Percentiles rank a stretch among this genome's conserved stretches.
phyloP scores from a whole-genome alignment of 2,888 invertebrate genomes.

The Pristionchus fissidentatus region DNA sequence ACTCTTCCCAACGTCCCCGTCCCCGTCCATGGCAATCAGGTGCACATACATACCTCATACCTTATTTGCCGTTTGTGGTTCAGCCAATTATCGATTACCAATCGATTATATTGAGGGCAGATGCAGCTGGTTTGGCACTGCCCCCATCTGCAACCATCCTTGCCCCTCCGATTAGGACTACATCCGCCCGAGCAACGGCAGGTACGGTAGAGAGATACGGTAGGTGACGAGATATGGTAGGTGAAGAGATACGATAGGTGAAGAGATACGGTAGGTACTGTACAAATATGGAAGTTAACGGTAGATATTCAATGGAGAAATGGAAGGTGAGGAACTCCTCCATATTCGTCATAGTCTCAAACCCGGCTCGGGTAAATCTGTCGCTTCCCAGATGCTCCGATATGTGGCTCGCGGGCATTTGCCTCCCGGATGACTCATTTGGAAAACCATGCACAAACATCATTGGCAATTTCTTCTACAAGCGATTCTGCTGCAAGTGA shows the following conservation, averaged over 20 bases:
- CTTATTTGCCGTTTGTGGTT: too few species aligned
- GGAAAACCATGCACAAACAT: constrained; percentile 72
- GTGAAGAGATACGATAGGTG: neutral
- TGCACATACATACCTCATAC: too few species aligned
- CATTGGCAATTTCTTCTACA: constrained; percentile 67
- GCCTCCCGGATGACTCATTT: constrained; percentile 69
- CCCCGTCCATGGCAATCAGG: too few species aligned
- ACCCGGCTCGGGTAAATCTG: too few species aligned
- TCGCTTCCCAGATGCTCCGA: constrained; percentile 60
- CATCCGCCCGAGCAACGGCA: constrained; percentile 68
- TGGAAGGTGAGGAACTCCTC: too few species aligned
- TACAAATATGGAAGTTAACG: too few species aligned
- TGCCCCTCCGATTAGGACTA: constrained; percentile 72
- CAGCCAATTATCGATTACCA: neutral
- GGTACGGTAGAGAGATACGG: constrained; percentile 52
- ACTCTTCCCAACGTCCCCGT: constrained; percentile 65
- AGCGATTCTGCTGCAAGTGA: constrained; percentile 70
- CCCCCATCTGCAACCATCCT: constrained; percentile 71
- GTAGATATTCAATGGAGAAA: too few species aligned
- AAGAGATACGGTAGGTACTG: too few species aligned
- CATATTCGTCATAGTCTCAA: too few species aligned
- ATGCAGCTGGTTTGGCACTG: constrained; percentile 70
- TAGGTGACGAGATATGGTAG: too few species aligned
- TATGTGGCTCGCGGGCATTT: constrained; percentile 68
- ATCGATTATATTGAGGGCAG: constrained; percentile 23